phyloP scores from a whole-genome alignment of 2,797 vertebrate genomes.

The Acrossocheilus fasciatus region DNA sequence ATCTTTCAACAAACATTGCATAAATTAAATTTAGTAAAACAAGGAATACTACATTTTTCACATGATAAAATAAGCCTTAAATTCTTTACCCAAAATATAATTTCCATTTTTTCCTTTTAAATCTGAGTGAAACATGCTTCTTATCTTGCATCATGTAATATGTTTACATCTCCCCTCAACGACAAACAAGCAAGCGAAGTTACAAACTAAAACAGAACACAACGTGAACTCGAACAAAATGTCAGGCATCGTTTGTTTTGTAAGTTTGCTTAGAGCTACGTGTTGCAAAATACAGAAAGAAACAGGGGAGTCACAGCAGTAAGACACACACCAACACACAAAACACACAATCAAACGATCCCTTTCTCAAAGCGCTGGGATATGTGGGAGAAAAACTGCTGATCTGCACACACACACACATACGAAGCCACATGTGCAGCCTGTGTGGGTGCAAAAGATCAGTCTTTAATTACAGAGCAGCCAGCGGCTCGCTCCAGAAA shows the following conservation, averaged over 20 bases:
- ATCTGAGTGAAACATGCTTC: background rate
- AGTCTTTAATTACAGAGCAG: constrained; percentile 80
- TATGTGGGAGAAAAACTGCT: constrained; percentile 27
- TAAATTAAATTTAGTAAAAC: background rate
- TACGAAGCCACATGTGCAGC: constrained; percentile 5
- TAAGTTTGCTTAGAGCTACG: constrained; percentile 33
- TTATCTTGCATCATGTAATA: background rate
- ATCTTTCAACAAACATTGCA: background rate
- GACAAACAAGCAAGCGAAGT: background rate
- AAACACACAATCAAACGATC: constrained; percentile 28
- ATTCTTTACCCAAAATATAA: background rate
- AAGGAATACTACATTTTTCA: background rate
- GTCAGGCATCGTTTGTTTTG: constrained; percentile 22
- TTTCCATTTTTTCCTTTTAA: background rate
- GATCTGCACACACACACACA: constrained; percentile 61
- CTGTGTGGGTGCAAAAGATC: constrained; percentile 73
- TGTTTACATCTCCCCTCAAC: background rate
- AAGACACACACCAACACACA: constrained; percentile 1
- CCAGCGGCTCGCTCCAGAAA: constrained; percentile 76
- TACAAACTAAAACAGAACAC: constrained; percentile 17
- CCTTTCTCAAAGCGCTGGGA: constrained; percentile 16
- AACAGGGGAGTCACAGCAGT: constrained; percentile 34
- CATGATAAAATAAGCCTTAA: background rate
- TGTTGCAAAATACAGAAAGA: constrained; percentile 75
- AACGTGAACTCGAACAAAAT: constrained; percentile 18